phyloP scores from a whole-genome alignment of 2,888 invertebrate genomes.

The Drosophila pseudotalamancana region DNA sequence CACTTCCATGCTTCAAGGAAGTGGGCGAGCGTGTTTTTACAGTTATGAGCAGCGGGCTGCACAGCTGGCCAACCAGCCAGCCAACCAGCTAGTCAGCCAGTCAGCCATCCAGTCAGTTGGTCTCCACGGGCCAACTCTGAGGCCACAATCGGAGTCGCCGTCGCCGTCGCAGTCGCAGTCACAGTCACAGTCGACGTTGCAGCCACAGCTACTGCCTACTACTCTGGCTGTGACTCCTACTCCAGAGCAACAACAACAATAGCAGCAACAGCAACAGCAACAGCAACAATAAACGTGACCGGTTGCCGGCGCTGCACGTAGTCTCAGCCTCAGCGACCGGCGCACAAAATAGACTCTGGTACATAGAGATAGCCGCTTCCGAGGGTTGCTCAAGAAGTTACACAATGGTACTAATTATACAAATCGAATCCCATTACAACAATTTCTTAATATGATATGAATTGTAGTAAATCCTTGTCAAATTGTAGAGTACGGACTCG shows the following conservation, averaged over 20 bases:
- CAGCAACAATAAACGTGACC: constrained; percentile 64
- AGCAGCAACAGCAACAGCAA: constrained; percentile 5
- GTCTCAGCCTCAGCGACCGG: constrained; percentile 19
- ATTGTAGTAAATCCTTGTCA: too few species aligned
- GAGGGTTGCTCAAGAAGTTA: constrained; percentile 30
- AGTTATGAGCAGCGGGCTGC: constrained; percentile 69
- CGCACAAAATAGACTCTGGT: constrained; percentile 58
- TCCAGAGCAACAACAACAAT: constrained; percentile 13
- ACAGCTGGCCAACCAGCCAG: constrained; percentile 64
- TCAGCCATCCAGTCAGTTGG: constrained; percentile 26
- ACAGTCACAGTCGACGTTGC: constrained; percentile 15
- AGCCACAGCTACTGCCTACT: constrained; percentile 8
- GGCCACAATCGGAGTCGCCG: constrained; percentile 7
- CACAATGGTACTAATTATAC: too few species aligned
- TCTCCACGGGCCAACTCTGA: constrained; percentile 39
- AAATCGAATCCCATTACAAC: too few species aligned
- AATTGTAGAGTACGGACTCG: too few species aligned
- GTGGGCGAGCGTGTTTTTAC: constrained; percentile 81
- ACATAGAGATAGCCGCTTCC: constrained; percentile 20
- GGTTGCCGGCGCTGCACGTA: constrained; percentile 66
- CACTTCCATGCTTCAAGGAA: constrained; percentile 54
- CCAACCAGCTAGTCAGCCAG: constrained; percentile 37
- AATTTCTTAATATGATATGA: too few species aligned
- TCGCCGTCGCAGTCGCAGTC: background rate
- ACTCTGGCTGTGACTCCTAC: constrained; percentile 18